A percentile compares a stretch with the other conserved stretches of the same genome.
Evolutionary conservation across 2,888 invertebrate species (phyloP).

Genomic region (Oxycera nigricornis): DNA sequence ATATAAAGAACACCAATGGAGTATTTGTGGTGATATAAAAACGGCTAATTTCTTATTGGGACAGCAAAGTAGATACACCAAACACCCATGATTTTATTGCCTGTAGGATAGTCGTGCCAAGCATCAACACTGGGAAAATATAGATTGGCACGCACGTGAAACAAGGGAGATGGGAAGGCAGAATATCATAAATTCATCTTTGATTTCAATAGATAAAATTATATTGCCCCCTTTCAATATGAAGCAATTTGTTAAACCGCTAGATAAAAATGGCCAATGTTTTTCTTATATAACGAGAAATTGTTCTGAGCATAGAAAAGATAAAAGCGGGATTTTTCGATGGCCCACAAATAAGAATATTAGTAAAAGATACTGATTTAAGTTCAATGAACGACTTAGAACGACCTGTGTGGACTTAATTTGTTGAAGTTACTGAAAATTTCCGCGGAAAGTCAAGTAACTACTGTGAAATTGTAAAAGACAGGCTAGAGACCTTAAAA

Average conservation of each 20-base stretch:
- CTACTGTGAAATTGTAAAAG: not conserved
- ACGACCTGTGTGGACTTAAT: not conserved
- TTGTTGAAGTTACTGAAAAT: not conserved
- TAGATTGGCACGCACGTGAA: not conserved
- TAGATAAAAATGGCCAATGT: not conserved
- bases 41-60: not conserved
- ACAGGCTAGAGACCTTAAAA: not conserved
- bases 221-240: not conserved
- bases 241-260: not conserved
- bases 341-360: not conserved
- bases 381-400: not conserved
- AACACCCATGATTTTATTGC: not conserved
- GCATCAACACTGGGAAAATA: slow-evolving; percentile 5
- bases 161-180: not conserved
- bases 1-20: not conserved
- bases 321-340: not conserved
- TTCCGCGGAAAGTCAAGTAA: no score
- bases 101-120: not conserved
- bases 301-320: not conserved
- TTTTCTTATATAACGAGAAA: not conserved
- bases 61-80: not conserved
- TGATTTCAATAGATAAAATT: no score
- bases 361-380: not conserved
- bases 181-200: not conserved
- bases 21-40: not conserved